A percentile compares a stretch with the other conserved stretches of the same genome.
phyloP scores from a whole-genome alignment of 2,113 vertebrate genomes.

The Psittacara wagleri region DNA sequence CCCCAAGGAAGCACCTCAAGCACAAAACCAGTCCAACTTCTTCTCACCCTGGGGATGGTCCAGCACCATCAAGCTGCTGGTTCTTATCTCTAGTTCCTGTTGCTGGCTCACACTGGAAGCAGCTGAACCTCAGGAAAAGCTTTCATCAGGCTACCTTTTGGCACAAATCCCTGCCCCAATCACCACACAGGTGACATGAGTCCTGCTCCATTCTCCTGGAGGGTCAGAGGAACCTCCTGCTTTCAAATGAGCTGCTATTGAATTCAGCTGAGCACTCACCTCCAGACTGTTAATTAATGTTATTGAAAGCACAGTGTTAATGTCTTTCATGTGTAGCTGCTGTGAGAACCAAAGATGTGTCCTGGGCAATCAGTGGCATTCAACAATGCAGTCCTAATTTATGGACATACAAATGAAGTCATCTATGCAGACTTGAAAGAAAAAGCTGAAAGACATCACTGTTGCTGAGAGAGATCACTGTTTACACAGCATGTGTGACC shows the following conservation, averaged over 20 bases:
- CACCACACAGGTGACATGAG: neutral
- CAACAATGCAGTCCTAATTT: neutral
- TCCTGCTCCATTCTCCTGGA: neutral
- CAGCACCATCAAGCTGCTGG: neutral
- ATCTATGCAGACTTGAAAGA: neutral
- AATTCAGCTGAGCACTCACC: neutral
- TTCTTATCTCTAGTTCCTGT: neutral
- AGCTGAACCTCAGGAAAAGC: neutral
- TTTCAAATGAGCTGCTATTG: neutral
- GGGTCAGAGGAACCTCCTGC: neutral
- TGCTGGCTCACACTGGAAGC: neutral
- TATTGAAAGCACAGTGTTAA: neutral
- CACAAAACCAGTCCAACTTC: neutral
- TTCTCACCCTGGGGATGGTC: neutral
- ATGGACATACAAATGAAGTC: neutral
- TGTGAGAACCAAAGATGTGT: neutral
- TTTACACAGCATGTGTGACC: accelerated
- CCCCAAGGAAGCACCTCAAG: neutral
- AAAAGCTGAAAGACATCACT: neutral
- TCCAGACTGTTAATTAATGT: neutral
- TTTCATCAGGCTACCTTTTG: neutral
- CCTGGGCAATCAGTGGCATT: neutral
- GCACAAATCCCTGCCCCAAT: neutral
- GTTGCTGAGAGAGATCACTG: neutral
- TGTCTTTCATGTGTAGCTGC: neutral